Evolutionary conservation across 2,113 vertebrate species (phyloP).

Genomic region (Sinocyclocheilus anshuiensis): DNA sequence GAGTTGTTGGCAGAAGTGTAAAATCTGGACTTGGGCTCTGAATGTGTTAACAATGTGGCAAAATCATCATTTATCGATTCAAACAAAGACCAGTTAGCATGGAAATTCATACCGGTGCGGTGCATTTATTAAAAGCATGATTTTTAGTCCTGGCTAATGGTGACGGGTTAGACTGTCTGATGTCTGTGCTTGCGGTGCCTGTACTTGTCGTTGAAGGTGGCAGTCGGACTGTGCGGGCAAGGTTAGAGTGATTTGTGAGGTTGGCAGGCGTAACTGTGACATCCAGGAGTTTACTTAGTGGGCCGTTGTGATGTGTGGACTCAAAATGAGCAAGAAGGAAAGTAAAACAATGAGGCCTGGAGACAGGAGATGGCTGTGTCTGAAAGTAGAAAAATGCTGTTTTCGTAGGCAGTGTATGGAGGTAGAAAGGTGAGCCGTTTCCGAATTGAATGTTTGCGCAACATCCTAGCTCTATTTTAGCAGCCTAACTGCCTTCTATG

Average conservation of each 20-base stretch:
- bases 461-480: not conserved
- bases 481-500: not conserved
- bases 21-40: slow-evolving; percentile 1
- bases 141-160: not conserved
- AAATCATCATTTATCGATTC: not conserved
- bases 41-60: not conserved
- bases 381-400: not conserved
- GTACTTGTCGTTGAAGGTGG: not conserved
- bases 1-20: not conserved
- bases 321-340: slow-evolving; percentile 14
- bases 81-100: not conserved
- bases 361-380: slow-evolving; percentile 25
- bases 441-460: not conserved
- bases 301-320: not conserved
- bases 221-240: not conserved
- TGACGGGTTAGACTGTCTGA: not conserved
- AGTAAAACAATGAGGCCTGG: slow-evolving; percentile 42
- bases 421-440: not conserved
- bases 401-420: not conserved
- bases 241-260: slow-evolving; percentile 37
- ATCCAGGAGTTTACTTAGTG: slow-evolving; percentile 15
- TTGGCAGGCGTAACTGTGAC: slow-evolving; percentile 9
- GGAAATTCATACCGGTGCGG: not conserved
- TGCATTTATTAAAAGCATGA: not conserved
- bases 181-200: not conserved